Base-by-base conservation (phyloP, 2,113 vertebrate species). In the Heterocephalus glaber region DNA sequence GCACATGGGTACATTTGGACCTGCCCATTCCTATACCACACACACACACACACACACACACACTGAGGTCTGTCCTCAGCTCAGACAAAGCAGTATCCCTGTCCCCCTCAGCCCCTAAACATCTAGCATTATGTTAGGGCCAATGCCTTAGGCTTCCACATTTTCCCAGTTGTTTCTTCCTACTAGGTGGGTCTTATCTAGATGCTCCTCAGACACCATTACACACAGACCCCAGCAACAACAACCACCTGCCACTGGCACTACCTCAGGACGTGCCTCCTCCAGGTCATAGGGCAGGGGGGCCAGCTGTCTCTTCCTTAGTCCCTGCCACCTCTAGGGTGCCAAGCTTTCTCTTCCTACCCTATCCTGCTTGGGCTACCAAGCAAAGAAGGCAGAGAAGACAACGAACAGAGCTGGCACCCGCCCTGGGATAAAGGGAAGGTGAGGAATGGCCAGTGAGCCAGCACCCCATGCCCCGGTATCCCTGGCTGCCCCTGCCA, bases 61-160 rank as follows among this genome's bases (percentile, higher is more conserved):
- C 30, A 81, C 74, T 9, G 30, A 79, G 0, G 19, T 63, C 66
- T 92, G 66, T 58, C 58, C 79, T 72, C 7, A 10, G 79, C 86
- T 91, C 80, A 97, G 93, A 98, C 97, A 98, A 98, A 97, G 96
- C 97, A 87, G 35, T 76, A 72, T 56, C 82, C 49, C 66, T 70
- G 66, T 84, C 66, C 79, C 83, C 38, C 19, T 26, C 2, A 30
- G 19, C 41, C 84, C 83, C 58, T 41, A 92, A 68, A 95, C 65
- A 95, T 76, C 83, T 58, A 81, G 74, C 54, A 1, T 90, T 83
- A 58, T 4, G 0, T 85, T 81, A 86, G 61, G 76, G 47, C 77
- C 44, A 33, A 13, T 47, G 17, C 54, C 61, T 90, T 24, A 5
- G 56, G 70, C 89, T 87, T 92, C 81, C 72, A 88, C 85, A 41